Conservation (phyloP, 1,140 invertebrate genomes). For the Colletes latitarsis region DNA sequence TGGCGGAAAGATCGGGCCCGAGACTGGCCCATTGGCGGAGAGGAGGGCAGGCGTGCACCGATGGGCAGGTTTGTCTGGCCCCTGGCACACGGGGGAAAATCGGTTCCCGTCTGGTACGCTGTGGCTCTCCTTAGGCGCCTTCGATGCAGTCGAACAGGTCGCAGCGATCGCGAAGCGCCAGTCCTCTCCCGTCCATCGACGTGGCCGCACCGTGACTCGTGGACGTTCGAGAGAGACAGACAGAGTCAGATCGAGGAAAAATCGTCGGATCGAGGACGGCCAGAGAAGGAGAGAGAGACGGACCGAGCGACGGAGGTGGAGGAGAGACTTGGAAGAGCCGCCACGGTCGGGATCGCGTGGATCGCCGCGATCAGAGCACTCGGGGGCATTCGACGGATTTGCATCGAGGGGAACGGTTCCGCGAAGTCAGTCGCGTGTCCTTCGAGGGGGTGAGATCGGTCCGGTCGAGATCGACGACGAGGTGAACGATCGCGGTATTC, state of each 20-base stretch:
- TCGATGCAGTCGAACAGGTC: constrained; percentile 73
- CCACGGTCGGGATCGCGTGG: neutral
- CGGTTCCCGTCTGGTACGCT: constrained; percentile 40
- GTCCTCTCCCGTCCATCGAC: constrained; percentile 79
- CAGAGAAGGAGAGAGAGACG: neutral
- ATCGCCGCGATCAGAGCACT: constrained; percentile 16
- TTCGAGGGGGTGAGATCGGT: neutral
- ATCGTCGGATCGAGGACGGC: constrained; percentile 5
- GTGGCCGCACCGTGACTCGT: constrained; percentile 74
- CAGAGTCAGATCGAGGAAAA: constrained; percentile 17
- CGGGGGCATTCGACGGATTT: constrained; percentile 13
- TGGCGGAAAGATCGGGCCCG: constrained; percentile 36
- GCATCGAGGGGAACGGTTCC: constrained; percentile 12
- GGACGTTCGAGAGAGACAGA: constrained; percentile 62
- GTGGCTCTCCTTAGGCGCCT: constrained; percentile 52
- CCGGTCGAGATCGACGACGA: neutral
- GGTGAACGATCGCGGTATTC: neutral
- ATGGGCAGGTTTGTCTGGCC: constrained; percentile 49
- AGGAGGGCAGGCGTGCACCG: constrained; percentile 46
- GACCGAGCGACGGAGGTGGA: neutral
- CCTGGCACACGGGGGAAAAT: constrained; percentile 47
- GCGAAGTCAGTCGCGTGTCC: neutral
- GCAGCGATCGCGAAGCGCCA: constrained; percentile 72
- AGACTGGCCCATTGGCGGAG: constrained; percentile 39
- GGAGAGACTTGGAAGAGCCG: neutral